Base-by-base conservation (phyloP, 2,113 vertebrate genomes). In the Hyla sarda region DNA sequence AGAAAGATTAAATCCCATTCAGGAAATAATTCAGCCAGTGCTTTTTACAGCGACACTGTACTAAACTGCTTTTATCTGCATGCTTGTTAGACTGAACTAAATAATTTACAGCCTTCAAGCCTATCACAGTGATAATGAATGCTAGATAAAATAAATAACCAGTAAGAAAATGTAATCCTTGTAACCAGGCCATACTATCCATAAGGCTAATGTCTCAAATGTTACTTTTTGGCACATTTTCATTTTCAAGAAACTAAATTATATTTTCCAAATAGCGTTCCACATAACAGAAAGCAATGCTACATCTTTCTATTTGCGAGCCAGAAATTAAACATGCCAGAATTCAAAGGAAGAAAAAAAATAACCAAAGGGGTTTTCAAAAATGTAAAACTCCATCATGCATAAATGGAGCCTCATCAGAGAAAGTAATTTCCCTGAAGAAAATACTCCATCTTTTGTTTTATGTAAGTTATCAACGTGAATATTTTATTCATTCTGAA, bases 351-450 rank as follows among this genome's bases (percentile, higher is more conserved):
- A 91, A 90, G 75, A 88, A 86, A 86, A 91, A n/a, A 93, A 93
- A 94, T 93, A 94, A 94, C 93, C 93, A 94, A 94, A 73, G 91
- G 92, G 90, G 89, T 93, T 94, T 94, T 95, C 93, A 94, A 95
- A 95, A 94, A 95, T 95, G 95, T 95, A 94, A 94, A 95, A 94
- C 92, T 94, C 91, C 80, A 92, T 94, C 94, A 95, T 95, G 93
- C 93, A 95, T 95, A 95, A 94, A 94, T 93, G 90, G 90, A 95
- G 87, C 91, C 85, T 94, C 93, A 95, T 94, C 92, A 94, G 91
- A 92, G 91, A 93, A 94, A 94, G 93, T 94, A 93, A 95, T 95
- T 95, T 95, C 93, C 93, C 93, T 93, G 91, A 88, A 94, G 93
- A 94, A 95, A 95, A 94, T 91, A 92, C 88, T 95, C 91, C 90